Conservation (phyloP, 30 jellyfish, hydroid and myxozoan genomes). For the Turritopsis dohrnii region DNA sequence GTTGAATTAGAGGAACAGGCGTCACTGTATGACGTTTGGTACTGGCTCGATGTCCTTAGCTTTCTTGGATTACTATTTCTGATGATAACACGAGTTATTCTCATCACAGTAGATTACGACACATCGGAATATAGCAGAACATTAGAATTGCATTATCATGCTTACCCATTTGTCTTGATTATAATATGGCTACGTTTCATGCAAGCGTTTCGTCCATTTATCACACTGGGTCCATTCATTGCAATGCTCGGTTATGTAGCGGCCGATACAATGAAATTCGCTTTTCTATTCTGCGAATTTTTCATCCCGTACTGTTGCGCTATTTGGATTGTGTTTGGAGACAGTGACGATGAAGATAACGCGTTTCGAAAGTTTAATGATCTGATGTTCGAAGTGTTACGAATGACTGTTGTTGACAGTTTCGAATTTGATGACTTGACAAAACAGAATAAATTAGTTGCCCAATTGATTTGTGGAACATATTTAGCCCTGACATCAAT, state of each 20-base stretch:
- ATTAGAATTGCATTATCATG: constrained; percentile 29
- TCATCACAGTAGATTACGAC: constrained; percentile 4
- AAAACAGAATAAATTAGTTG: constrained; percentile 36
- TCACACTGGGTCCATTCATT: constrained; percentile 97
- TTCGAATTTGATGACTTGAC: constrained; percentile 21
- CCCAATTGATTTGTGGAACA: constrained; percentile 70
- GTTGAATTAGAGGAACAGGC: constrained; percentile 26
- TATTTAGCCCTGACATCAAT: constrained; percentile 78
- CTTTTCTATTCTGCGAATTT: constrained; percentile 84
- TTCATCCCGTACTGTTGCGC: constrained; percentile 97
- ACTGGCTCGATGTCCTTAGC: constrained; percentile 12
- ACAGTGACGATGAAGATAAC: constrained; percentile 40
- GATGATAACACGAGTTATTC: constrained; percentile 28
- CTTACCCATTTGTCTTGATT: constrained; percentile 63
- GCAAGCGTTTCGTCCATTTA: constrained; percentile 96
- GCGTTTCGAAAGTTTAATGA: constrained; percentile 82
- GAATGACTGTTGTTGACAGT: constrained; percentile 92
- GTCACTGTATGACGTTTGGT: constrained; percentile 35
- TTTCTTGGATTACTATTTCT: constrained; percentile 24
- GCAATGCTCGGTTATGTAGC: constrained; percentile 96
- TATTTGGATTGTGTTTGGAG: constrained; percentile 96
- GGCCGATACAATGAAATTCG: constrained; percentile 88
- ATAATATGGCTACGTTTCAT: constrained; percentile 90
- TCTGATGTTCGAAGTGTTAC: constrained; percentile 87
- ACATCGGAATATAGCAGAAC: not conserved